Base-by-base conservation (phyloP, 1,140 invertebrate genomes). In the Drosophila miranda region DNA sequence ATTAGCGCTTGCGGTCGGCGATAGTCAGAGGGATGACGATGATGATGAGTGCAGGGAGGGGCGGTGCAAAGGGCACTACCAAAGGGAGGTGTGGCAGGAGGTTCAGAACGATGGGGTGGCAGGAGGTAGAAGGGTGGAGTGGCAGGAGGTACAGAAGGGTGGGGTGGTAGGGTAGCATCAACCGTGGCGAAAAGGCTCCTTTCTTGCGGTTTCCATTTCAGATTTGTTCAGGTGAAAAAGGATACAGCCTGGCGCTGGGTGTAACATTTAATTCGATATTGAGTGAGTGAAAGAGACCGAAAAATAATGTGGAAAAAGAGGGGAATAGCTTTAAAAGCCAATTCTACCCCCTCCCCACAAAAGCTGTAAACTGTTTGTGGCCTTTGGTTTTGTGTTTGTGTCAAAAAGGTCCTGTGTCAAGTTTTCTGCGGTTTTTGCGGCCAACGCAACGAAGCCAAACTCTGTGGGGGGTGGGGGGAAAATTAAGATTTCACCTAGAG, bases 1-100 rank as follows among this genome's bases (percentile, higher is more conserved):
- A 86, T 86, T 78, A 87, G 81, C 77, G 77, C 60, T 84, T 84
- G 80, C 43, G 77, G 81, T 86, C 30, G 14, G 66, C 63, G 51
- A 69, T 69, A 69, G 34, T 26, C 23, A 42, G 26, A 44, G 50
- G 49, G 19, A 26, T 49, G 49, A 49, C 56, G 55, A 49, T 14
- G 30, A 41, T 43, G 63, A 41, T 43, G 63, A 68, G 68, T 67
- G 68, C 44, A 26, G 66, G 50, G 56, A 49, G 38, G 51, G 41
- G 34, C 42, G 42, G 44, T 46, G 14, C n/a, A 19, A 16, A 23
- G n/a, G 4, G 34, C 11, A 38, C 11, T 9, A 16, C 34, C 0
- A 1, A 38, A 13, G 9, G 11, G 11, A 1, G 34, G 34, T 38
- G 34, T 38, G 3, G 1, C 34, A 13, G 11, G 13, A 13, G 34